Base-by-base conservation (phyloP, 2,888 invertebrate genomes). In the Callyntrura guangdongensis region DNA sequence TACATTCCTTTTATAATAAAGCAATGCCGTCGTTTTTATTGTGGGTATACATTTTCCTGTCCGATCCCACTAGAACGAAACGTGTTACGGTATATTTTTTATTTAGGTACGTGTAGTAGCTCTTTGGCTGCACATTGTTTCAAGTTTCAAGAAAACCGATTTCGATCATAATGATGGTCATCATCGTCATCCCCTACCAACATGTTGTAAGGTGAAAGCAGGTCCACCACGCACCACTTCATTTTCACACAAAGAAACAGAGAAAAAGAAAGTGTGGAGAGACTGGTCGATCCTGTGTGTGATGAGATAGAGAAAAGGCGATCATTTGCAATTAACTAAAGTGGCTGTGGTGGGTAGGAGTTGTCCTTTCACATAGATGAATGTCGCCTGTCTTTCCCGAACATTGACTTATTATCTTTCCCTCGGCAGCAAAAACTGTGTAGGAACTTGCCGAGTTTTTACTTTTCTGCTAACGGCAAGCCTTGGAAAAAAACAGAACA, bases 261-360 rank as follows among this genome's bases (percentile, higher is more conserved):
- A 53, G 20, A 81, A 79, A 81, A 81, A 81, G 61, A 61, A 81
- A 81, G 81, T 81, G 81, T 25, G 77, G 53, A 77, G 53, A 77
- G 53, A 22, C 53, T 77, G 77, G 77, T 77, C 77, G 77, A 77
- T 77, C 53, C 25, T 14, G 77, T 53, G 25, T 45, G 45, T 25
- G 81, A 67, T 67, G 67, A 67, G 83, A 83, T 47, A 22, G 67
- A 49, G 67, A 87, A 89, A 87, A 89, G 91, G 83, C 90, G 91
- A 93, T 93, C 92, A 93, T 90, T 93, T 90, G 92, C 92, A 93
- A 93, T 93, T 93, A 93, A 90, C 90, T 91, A 93, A 93, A 93
- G 92, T 92, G 92, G 91, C 87, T 88, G 90, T 89, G 89, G 89
- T 87, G 72, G 91, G 83, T 85, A 90, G 74, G 87, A 91, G 83